Base-by-base conservation (phyloP, 2,113 vertebrate genomes). In the Anolis sagrei region DNA sequence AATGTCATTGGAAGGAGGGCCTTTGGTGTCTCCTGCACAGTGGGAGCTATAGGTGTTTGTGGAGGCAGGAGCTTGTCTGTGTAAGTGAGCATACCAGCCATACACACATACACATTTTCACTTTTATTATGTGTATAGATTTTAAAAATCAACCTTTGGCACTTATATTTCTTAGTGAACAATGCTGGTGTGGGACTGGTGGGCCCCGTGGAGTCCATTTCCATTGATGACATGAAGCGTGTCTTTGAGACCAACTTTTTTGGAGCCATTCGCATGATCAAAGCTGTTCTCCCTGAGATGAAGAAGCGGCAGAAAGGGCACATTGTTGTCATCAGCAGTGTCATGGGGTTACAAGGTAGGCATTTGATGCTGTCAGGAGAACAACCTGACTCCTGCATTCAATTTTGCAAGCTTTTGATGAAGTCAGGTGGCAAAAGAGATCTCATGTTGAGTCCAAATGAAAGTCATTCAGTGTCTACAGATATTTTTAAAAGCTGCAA, bases 191-290 rank as follows among this genome's bases (percentile, higher is more conserved):
- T 98, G 85, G 98, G 98, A 32, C 91, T 97, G 61, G 95, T 98
- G 23, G 98, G 98, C 1, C 98, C 98, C 0, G 79, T 98, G 87
- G 98, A 99, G 88, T 97, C 97, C 88, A 94, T 98, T 93, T 97
- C 96, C 86, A 93, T 98, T 2, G 95, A 97, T 5, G 94, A 97
- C 89, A 98, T 99, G 97, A 97, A 97, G 92, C 91, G 85, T 2
- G 88, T 99, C 75, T 98, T 99, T 32, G 98, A 99, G 83, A 98
- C 98, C 93, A 99, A 99, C 94, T 98, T 99, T 89, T 98, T 99
- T 1, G 98, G 98, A 0, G 97, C 94, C 0, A 95, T 98, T 74
- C 97, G 97, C 74, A 97, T 98, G 97, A 97, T 98, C 90, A 97
- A 98, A 92, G 98, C 98, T 39, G 96, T 99, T 72, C 97, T 99